Conservation (phyloP, 2,113 vertebrate species). For the Pterocles burchelli region DNA sequence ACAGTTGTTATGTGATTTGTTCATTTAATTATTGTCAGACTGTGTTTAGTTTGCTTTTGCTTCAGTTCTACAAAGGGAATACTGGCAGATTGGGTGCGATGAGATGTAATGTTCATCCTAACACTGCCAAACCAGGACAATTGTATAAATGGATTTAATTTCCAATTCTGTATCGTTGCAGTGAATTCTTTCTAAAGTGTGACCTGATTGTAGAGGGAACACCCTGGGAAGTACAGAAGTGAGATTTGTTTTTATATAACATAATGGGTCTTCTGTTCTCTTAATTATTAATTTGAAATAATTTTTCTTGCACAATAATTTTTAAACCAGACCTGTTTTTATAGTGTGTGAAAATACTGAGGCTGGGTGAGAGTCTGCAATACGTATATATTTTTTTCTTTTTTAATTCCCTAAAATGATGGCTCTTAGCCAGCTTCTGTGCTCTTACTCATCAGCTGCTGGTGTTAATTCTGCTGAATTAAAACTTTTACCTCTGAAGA, state of each 20-base stretch:
- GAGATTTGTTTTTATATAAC: background rate
- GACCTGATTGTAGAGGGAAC: background rate
- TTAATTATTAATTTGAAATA: background rate
- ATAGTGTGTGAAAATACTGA: background rate
- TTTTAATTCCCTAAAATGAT: conserved; percentile 17
- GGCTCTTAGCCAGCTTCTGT: background rate
- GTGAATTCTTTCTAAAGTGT: background rate
- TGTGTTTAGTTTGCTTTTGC: background rate
- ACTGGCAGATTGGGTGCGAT: background rate
- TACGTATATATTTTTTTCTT: no score
- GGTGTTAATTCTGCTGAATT: conserved; percentile 4
- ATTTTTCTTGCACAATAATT: background rate
- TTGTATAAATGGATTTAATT: background rate
- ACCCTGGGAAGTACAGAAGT: background rate
- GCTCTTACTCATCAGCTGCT: background rate
- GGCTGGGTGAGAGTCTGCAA: background rate
- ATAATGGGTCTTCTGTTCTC: background rate
- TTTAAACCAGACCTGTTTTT: background rate
- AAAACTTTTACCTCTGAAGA: background rate
- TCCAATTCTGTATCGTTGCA: background rate
- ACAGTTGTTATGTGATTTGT: background rate
- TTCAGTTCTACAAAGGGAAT: background rate
- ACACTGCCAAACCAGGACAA: background rate
- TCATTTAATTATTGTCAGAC: background rate
- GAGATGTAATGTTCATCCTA: background rate